A percentile compares a stretch with the other conserved stretches of the same genome.
Conservation (phyloP, 35 echinoderm and acorn worm genomes). For the Diadema setosum region DNA sequence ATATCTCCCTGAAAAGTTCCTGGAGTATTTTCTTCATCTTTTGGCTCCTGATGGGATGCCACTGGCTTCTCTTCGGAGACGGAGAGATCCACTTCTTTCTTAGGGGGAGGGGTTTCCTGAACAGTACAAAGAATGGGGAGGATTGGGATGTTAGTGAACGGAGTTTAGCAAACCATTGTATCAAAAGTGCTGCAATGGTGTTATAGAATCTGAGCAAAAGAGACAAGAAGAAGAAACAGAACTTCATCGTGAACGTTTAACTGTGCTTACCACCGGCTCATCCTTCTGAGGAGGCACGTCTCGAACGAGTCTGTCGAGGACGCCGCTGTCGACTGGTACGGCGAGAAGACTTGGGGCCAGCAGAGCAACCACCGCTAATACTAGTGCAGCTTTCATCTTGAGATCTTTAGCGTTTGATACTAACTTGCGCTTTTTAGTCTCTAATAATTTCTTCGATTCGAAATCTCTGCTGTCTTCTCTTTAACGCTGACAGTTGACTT, state of each 20-base stretch:
- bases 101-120: neutral
- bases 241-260: too few relatives aligned
- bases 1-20: slow-evolving; percentile 8
- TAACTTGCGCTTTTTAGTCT: neutral
- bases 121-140: too few relatives aligned
- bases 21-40: neutral
- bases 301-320: neutral
- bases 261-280: neutral
- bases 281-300: neutral
- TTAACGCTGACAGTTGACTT: too few relatives aligned
- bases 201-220: too few relatives aligned
- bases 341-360: neutral
- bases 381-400: neutral
- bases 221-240: too few relatives aligned
- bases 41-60: neutral
- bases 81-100: neutral
- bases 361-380: neutral
- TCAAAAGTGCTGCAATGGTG: too few relatives aligned
- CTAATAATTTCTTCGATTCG: neutral
- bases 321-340: neutral
- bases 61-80: neutral
- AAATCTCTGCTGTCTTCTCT: neutral
- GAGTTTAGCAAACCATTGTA: too few relatives aligned
- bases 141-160: too few relatives aligned
- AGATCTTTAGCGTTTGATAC: too few relatives aligned